These are phyloP conservation scores for Synergus itoensis DNA, from an alignment of 2,888 invertebrate genomes.

Conservation along the genomic window DNA sequence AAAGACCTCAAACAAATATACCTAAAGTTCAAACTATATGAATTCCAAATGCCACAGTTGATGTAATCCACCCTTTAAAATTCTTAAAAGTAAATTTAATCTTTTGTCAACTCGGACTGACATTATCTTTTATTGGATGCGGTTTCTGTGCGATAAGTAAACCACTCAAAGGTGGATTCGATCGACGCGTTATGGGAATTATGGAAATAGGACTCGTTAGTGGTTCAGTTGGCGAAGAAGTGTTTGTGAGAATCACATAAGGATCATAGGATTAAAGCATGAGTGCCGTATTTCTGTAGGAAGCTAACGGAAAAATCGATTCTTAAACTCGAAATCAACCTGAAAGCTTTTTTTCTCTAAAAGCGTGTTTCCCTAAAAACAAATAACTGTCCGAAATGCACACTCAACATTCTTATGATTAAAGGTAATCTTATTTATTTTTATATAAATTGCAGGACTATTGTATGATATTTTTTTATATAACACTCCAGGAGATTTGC, in stretches of 20 bases:
- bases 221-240: constrained; percentile 14
- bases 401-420: background rate
- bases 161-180: background rate
- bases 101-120: background rate
- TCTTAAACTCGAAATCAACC: background rate
- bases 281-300: constrained; percentile 6
- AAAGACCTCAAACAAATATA: too few species aligned
- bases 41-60: too few species aligned
- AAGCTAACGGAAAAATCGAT: background rate
- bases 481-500: background rate
- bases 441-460: background rate
- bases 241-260: constrained; percentile 22
- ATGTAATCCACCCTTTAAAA: too few species aligned
- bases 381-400: too few species aligned
- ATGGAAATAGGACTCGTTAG: constrained; percentile 41
- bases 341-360: too few species aligned
- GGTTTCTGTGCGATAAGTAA: constrained; percentile 13
- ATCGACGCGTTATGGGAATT: constrained; percentile 30
- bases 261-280: constrained; percentile 32
- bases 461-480: background rate
- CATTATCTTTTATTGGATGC: constrained; percentile 5
- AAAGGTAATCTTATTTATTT: background rate
- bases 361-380: too few species aligned
- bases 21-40: too few species aligned
- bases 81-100: too few species aligned